phyloP scores from a whole-genome alignment of 2,113 vertebrate species.

The Lamprotornis superbus region DNA sequence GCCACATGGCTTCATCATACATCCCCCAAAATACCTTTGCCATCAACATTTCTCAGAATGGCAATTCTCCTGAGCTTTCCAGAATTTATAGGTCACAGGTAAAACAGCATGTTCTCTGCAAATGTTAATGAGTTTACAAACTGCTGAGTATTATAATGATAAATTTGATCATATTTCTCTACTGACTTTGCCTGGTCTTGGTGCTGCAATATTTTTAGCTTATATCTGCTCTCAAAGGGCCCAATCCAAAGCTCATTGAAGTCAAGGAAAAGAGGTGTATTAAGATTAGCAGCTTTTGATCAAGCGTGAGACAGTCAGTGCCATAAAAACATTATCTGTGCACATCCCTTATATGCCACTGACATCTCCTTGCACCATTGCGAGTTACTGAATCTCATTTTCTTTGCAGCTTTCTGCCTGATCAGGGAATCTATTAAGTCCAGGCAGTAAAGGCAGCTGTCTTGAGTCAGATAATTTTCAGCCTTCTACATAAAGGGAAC shows the following conservation, averaged over 20 bases:
- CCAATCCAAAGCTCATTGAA: slow-evolving; percentile 23
- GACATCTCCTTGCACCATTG: neutral
- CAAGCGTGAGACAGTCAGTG: neutral
- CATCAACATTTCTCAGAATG: neutral
- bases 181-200: neutral
- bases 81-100: slow-evolving; percentile 50
- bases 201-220: slow-evolving; percentile 20
- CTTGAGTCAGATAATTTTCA: slow-evolving; percentile 34
- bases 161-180: slow-evolving; percentile 35
- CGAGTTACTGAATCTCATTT: neutral
- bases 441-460: slow-evolving; percentile 7
- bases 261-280: slow-evolving; percentile 26
- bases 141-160: slow-evolving; percentile 42
- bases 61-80: slow-evolving; percentile 26
- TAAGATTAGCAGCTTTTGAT: slow-evolving; percentile 40
- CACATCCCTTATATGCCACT: neutral
- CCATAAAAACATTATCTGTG: slow-evolving; percentile 9
- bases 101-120: slow-evolving; percentile 31
- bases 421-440: slow-evolving; percentile 38
- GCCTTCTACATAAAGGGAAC: slow-evolving; percentile 10
- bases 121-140: slow-evolving; percentile 66
- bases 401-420: neutral
- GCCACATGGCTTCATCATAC: neutral
- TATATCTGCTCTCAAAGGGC: neutral
- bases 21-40: neutral